These are phyloP conservation scores for Aethina tumida DNA, from an alignment of 1,140 invertebrate genomes.

Conservation along the genomic window DNA sequence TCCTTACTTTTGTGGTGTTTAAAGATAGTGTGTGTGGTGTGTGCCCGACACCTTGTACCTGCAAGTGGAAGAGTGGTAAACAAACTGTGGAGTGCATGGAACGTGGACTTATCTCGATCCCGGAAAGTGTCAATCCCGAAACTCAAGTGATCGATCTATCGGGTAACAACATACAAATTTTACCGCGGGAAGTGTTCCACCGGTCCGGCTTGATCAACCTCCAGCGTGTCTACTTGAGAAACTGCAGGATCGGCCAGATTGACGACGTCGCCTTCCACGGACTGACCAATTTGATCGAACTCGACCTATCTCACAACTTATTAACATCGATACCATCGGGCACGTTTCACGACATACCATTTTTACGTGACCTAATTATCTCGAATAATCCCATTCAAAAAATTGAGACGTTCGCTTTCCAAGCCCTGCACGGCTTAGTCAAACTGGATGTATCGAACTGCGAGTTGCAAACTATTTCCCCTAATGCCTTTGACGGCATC, in stretches of 20 bases:
- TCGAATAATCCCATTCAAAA: slow-evolving; percentile 72
- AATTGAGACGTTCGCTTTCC: slow-evolving; percentile 66
- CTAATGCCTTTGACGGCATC: slow-evolving; percentile 68
- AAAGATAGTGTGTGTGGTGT: slow-evolving; percentile 32
- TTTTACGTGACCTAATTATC: slow-evolving; percentile 68
- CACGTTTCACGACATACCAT: slow-evolving; percentile 66
- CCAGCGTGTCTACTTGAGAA: slow-evolving; percentile 72
- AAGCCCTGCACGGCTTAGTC: slow-evolving; percentile 61
- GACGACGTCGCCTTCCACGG: slow-evolving; percentile 71
- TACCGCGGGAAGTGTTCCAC: slow-evolving; percentile 71
- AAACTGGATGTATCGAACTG: slow-evolving; percentile 78
- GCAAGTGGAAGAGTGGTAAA: slow-evolving; percentile 89
- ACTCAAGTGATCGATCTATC: slow-evolving; percentile 86
- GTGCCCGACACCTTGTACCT: slow-evolving; percentile 71
- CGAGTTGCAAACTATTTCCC: slow-evolving; percentile 62
- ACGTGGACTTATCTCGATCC: slow-evolving; percentile 68
- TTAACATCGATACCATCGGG: slow-evolving; percentile 66
- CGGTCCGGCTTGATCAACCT: slow-evolving; percentile 72
- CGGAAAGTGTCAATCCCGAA: slow-evolving; percentile 69
- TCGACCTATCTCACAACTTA: slow-evolving; percentile 77
- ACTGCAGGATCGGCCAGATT: slow-evolving; percentile 75
- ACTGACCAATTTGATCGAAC: slow-evolving; percentile 77
- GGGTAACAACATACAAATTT: slow-evolving; percentile 72
- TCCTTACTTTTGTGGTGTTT: neutral
- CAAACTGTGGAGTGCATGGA: slow-evolving; percentile 81